Conservation (phyloP, 2,888 invertebrate species). For the Rhopalosiphum nymphaeae region DNA sequence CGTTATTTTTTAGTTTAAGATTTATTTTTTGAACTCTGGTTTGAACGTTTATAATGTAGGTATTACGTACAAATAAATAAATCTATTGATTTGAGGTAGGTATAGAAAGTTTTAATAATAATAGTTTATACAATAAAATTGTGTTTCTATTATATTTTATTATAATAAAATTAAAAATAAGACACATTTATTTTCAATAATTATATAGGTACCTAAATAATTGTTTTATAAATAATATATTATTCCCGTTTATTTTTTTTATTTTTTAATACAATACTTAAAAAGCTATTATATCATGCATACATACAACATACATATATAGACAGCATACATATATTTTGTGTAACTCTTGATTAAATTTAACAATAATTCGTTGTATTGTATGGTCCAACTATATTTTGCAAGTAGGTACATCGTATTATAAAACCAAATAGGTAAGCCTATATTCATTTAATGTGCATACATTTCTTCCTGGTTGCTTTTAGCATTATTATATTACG, state of each 20-base stretch:
- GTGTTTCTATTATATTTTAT: not conserved
- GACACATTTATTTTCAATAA: not conserved
- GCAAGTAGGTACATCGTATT: too few relatives aligned
- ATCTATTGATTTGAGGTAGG: not conserved
- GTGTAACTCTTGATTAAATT: not conserved
- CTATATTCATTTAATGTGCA: not conserved
- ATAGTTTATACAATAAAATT: not conserved
- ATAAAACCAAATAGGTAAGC: not conserved
- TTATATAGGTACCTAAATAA: not conserved
- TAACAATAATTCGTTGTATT: not conserved
- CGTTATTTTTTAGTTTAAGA: not conserved
- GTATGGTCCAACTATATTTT: not conserved
- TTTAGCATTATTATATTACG: not conserved
- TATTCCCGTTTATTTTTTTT: not conserved
- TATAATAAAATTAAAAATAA: not conserved
- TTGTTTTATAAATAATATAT: not conserved
- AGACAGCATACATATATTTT: not conserved
- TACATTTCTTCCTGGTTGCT: slow-evolving; percentile 5
- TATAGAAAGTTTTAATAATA: not conserved
- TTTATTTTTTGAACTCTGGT: not conserved
- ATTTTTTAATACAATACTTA: not conserved
- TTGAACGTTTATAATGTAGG: not conserved
- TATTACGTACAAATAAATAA: not conserved
- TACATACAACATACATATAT: not conserved
- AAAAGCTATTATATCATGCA: not conserved